These are phyloP conservation scores for Tanypteryx hageni DNA, from an alignment of 2,888 invertebrate genomes.

Conservation along the genomic window DNA sequence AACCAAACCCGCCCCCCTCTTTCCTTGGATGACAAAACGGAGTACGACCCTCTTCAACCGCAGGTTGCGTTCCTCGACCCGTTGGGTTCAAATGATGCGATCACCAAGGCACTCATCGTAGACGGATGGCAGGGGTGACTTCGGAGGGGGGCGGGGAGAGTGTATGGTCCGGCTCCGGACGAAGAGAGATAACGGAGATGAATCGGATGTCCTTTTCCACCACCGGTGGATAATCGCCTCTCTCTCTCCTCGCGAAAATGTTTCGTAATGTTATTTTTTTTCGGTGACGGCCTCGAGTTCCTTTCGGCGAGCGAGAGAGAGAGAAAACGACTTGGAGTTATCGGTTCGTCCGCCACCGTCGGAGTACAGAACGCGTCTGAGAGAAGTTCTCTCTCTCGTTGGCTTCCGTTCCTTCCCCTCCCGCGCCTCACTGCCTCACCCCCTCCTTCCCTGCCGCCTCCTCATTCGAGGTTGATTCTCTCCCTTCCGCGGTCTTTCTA, in stretches of 20 bases:
- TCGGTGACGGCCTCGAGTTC: neutral
- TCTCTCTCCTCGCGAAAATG: neutral
- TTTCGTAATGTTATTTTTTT: neutral
- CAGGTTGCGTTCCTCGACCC: neutral
- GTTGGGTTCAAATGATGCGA: neutral
- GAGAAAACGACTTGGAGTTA: neutral
- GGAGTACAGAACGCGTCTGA: slow-evolving; percentile 19
- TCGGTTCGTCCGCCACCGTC: neutral
- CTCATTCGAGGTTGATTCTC: no score
- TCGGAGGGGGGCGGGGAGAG: no score
- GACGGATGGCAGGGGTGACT: neutral
- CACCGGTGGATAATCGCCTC: neutral
- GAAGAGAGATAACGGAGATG: neutral
- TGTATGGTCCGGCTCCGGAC: neutral
- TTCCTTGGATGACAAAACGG: neutral
- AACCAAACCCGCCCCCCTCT: no score
- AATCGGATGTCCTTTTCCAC: neutral
- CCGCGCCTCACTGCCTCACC: neutral
- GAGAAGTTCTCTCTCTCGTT: neutral
- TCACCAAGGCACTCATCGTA: neutral
- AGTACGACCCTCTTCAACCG: neutral
- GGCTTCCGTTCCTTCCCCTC: no score
- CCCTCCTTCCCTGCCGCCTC: neutral
- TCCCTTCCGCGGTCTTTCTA: no score
- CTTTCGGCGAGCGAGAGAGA: neutral